Base-by-base conservation (phyloP, 1,140 invertebrate genomes). In the Procambarus clarkii region DNA sequence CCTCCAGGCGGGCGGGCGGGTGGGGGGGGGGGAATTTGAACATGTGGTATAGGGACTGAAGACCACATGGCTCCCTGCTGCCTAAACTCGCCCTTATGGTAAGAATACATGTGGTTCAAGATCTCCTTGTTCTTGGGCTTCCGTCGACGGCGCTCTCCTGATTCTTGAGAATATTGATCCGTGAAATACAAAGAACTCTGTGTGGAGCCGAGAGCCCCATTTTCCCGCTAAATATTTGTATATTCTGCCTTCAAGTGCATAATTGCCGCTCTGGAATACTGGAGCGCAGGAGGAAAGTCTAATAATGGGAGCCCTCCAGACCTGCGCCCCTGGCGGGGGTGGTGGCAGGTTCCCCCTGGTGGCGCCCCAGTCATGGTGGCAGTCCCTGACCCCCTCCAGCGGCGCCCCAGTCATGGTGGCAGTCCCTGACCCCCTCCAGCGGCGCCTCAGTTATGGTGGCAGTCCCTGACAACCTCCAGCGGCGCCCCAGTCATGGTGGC, bases 181-280 rank as follows among this genome's bases (percentile, higher is more conserved):
- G 11, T 83, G 21, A 64, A 69, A 83, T 69, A 83, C 81, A 83
- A 83, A 83, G 81, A 83, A 69, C 18, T 83, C 18, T 44, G 81
- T 64, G 81, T 69, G 81, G 60, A 45, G 81, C 54, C 45, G 48
- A 24, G 54, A n/a, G 81, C 13, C 54, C 81, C 81, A 83, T 83
- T 83, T 69, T 83, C 54, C 81, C 81, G 81, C 81, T 83, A 83
- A 83, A 83, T 83, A 64, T 83, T 83, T 83, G 81, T 83, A 83
- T 83, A 83, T 83, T 64, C 58, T 69, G 81, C 81, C 81, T 83
- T 83, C 48, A 64, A 83, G 58, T 48, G 21, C 81, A 83, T 83
- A 83, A 83, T 83, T 83, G 81, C 60, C 8, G n/a, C 81, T 13
- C 81, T 3, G 54, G 24, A 64, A 46, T 24, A 13, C 79, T 44